phyloP scores from a whole-genome alignment of 1,140 invertebrate species.

The Pomacea maculata region DNA sequence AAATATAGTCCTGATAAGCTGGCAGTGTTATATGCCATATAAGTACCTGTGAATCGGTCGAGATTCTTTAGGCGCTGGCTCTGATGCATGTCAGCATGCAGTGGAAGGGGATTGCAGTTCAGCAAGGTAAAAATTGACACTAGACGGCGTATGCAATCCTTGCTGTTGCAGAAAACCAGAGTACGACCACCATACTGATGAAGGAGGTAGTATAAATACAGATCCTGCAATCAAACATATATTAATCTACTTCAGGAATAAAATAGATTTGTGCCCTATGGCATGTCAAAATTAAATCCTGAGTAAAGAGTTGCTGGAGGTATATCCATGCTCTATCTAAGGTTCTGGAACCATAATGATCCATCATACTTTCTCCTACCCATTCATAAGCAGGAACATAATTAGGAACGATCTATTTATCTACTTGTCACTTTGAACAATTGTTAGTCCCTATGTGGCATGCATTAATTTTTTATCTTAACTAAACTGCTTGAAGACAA shows the following conservation, averaged over 20 bases:
- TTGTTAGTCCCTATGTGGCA: no score
- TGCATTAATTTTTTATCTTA: not conserved
- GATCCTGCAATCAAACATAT: slow-evolving; percentile 71
- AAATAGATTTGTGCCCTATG: not conserved
- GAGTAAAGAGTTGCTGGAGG: no score
- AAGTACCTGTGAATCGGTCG: slow-evolving; percentile 84
- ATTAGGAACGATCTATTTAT: no score
- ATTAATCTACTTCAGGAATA: not conserved
- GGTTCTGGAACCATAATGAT: no score
- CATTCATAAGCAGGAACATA: no score
- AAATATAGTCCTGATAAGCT: no score
- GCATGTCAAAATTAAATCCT: no score
- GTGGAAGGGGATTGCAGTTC: slow-evolving; percentile 79
- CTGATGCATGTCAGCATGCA: slow-evolving; percentile 97
- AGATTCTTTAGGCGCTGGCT: slow-evolving; percentile 93
- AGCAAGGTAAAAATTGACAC: slow-evolving; percentile 84
- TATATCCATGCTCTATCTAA: no score
- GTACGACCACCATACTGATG: slow-evolving; percentile 85
- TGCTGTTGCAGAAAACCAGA: slow-evolving; percentile 97
- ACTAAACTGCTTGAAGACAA: slow-evolving; percentile 19
- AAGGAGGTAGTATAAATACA: slow-evolving; percentile 93
- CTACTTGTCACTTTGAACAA: no score
- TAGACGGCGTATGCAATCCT: slow-evolving; percentile 88
- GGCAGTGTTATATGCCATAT: slow-evolving; percentile 29
- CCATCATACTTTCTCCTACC: no score